Evolutionary conservation across 2,797 vertebrate species (phyloP).

Genomic region (Hafferia zeledoni): DNA sequence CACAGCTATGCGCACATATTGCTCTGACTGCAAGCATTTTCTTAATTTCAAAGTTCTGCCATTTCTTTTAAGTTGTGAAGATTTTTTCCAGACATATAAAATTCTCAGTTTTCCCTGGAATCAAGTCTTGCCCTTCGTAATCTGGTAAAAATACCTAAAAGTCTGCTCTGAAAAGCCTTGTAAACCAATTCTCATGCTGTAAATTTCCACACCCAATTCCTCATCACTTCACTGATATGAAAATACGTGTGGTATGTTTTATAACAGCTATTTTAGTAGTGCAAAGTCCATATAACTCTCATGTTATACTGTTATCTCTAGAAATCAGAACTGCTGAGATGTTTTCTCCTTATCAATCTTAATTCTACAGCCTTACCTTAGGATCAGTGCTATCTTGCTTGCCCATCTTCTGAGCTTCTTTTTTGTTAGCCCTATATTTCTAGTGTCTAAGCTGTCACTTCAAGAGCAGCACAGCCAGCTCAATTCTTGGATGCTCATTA

Average conservation of each 20-base stretch:
- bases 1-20: neutral
- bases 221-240: neutral
- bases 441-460: neutral
- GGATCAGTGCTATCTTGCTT: neutral
- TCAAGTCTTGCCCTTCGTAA: neutral
- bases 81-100: neutral
- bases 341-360: neutral
- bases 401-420: neutral
- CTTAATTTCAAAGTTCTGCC: neutral
- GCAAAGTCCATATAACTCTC: neutral
- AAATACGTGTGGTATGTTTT: neutral
- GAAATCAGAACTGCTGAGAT: neutral
- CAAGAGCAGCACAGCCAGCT: neutral
- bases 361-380: slow-evolving; percentile 12
- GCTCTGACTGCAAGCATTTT: neutral
- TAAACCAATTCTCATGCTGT: neutral
- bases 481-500: neutral
- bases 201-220: neutral
- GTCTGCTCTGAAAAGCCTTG: neutral
- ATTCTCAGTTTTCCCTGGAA: neutral
- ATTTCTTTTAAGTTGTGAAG: neutral
- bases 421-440: neutral
- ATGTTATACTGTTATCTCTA: neutral
- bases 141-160: neutral
- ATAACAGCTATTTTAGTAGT: neutral